phyloP scores from a whole-genome alignment of 1,140 invertebrate species.

The Camponotus vicinus region DNA sequence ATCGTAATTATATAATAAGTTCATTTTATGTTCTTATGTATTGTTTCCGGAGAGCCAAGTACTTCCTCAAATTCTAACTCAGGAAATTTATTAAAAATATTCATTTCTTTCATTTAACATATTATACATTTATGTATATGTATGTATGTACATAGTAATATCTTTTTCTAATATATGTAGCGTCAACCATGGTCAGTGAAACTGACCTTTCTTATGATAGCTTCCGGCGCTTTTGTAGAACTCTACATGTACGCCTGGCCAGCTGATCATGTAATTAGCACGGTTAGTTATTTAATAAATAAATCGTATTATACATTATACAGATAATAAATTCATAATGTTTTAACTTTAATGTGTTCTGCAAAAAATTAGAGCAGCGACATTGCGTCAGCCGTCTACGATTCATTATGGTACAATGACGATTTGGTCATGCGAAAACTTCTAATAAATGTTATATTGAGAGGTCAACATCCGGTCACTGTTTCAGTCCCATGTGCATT shows the following conservation, averaged over 20 bases:
- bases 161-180: slow-evolving; percentile 43
- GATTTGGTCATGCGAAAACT: background rate
- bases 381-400: slow-evolving; percentile 18
- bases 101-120: background rate
- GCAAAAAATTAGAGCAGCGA: slow-evolving; percentile 16
- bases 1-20: background rate
- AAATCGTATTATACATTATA: background rate
- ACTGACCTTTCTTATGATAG: slow-evolving; percentile 63
- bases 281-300: slow-evolving; percentile 52
- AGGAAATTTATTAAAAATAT: background rate
- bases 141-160: background rate
- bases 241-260: slow-evolving; percentile 72
- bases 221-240: slow-evolving; percentile 53
- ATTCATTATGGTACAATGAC: slow-evolving; percentile 25
- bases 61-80: background rate
- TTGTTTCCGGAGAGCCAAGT: background rate
- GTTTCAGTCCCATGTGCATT: slow-evolving; percentile 35
- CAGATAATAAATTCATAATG: background rate
- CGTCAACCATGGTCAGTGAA: slow-evolving; percentile 51
- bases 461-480: slow-evolving; percentile 27
- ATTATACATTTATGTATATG: background rate
- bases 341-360: background rate
- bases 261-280: slow-evolving; percentile 65
- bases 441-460: slow-evolving; percentile 23
- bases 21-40: background rate